Evolutionary conservation across 2,888 invertebrate species (phyloP), one percentile per base, ranked within the genome.

Genomic region (Hesperia comma): DNA sequence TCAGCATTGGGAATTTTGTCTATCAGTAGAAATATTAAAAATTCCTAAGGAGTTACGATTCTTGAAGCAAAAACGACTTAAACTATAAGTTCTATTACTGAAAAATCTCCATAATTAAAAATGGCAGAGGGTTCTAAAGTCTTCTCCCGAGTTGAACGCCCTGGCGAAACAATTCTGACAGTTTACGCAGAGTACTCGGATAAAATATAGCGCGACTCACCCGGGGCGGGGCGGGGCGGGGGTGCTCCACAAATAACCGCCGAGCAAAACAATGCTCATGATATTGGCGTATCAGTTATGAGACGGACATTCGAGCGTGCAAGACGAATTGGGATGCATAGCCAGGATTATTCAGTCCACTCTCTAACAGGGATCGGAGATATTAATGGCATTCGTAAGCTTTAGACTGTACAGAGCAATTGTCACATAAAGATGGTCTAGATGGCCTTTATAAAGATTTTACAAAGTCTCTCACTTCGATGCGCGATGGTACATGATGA

Each of bases 151-250:
- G 90, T 90, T 91, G 90, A 91, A 90, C 83, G 90, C 84, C 88
- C 90, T 86, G 79, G 80, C 78, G 82, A 84, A 84, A 79, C 85
- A 83, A 87, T 89, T 88, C 90, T 90, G 90, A 89, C 90, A 90
- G 91, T 89, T 90, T 89, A 88, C 88, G 86, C 85, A 83, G 85
- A 82, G 83, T 57, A 56, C 61, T 87, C 86, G 88, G 88, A 90
- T 92, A 90, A 92, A 89, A 90, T 91, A 91, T 92, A 88, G 90
- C 90, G 85, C 87, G 82, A 86, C 87, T 85, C 88, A 89, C 90
- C 87, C 89, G 86, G 84, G 84, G 74, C 75, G 74, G 75, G 73
- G 12, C 1, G 75, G 74, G 71, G 73, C 76, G 74, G 71, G 77
- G 68, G 66, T 67, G 73, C 75, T 79, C 89, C 91, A 85, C 88